A percentile compares a stretch with the other conserved stretches of the same genome.
These are phyloP conservation scores for Apistogramma diplotaenia DNA, from an alignment of 2,113 vertebrate species.

Conservation along the genomic window DNA sequence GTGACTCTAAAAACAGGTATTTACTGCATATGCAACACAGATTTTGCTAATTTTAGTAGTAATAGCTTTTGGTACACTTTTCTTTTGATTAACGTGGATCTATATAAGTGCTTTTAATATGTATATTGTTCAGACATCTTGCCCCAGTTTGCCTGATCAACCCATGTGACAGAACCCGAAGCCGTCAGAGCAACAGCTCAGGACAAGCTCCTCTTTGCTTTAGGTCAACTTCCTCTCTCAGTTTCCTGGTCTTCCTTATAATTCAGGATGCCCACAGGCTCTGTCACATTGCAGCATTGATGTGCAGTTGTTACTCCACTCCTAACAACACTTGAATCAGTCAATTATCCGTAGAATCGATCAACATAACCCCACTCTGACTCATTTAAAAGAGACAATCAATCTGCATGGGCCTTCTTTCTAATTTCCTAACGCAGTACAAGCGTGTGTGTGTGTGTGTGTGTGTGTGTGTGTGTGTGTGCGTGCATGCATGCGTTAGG, in stretches of 20 bases:
- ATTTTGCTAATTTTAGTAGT: not conserved
- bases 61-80: not conserved
- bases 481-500: no score
- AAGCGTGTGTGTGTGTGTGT: no score
- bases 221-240: not conserved
- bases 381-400: conserved; percentile 65
- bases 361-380: conserved; percentile 56
- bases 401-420: conserved; percentile 50
- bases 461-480: no score
- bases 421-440: not conserved
- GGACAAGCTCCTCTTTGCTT: not conserved
- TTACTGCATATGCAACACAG: not conserved
- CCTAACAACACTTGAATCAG: conserved; percentile 65
- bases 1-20: conserved; percentile 8
- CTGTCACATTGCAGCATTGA: conserved; percentile 39
- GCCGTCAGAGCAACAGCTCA: not conserved
- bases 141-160: not conserved
- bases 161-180: not conserved
- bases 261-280: conserved; percentile 33
- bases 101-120: not conserved
- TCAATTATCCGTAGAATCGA: conserved; percentile 69
- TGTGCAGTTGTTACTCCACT: conserved; percentile 50
- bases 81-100: not conserved
- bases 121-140: not conserved
- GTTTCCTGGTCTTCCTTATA: conserved; percentile 5